These are phyloP conservation scores for Eupeodes latifasciatus DNA, from an alignment of 2,888 invertebrate genomes.

Conservation along the genomic window DNA sequence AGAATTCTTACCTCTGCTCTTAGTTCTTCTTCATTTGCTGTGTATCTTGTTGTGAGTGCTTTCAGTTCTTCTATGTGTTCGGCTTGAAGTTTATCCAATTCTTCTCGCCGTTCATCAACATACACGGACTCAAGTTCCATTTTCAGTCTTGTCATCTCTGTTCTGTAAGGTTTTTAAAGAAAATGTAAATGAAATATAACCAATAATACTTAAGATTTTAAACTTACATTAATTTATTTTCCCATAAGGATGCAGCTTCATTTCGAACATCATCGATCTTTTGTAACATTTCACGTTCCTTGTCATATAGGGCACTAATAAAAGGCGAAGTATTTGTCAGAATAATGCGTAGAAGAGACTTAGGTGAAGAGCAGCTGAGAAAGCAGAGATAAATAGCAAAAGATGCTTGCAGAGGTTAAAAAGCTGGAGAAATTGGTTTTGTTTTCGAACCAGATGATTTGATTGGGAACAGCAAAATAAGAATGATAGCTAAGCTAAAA, in stretches of 20 bases:
- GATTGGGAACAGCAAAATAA: not conserved
- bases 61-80: constrained; percentile 86
- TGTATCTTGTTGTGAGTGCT: constrained; percentile 85
- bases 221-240: constrained; percentile 85
- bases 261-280: constrained; percentile 85
- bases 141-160: constrained; percentile 87
- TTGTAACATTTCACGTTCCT: constrained; percentile 84
- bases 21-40: constrained; percentile 86
- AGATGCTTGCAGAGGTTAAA: constrained; percentile 61
- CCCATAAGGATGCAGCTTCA: constrained; percentile 87
- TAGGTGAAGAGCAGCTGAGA: constrained; percentile 64
- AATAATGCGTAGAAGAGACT: constrained; percentile 66
- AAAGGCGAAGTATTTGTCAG: constrained; percentile 73
- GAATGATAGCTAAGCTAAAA: constrained; percentile 21
- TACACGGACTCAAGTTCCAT: constrained; percentile 87
- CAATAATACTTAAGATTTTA: not conserved
- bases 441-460: constrained; percentile 3
- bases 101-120: constrained; percentile 86
- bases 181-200: no score
- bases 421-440: constrained; percentile 37
- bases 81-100: constrained; percentile 85
- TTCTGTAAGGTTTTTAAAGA: constrained; percentile 79
- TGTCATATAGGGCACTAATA: constrained; percentile 83
- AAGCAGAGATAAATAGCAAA: constrained; percentile 73
- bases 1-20: constrained; percentile 85